Evolutionary conservation across 2,888 invertebrate species (phyloP), one percentile per base, ranked within the genome.

Genomic region (Ochropleura leucogaster): DNA sequence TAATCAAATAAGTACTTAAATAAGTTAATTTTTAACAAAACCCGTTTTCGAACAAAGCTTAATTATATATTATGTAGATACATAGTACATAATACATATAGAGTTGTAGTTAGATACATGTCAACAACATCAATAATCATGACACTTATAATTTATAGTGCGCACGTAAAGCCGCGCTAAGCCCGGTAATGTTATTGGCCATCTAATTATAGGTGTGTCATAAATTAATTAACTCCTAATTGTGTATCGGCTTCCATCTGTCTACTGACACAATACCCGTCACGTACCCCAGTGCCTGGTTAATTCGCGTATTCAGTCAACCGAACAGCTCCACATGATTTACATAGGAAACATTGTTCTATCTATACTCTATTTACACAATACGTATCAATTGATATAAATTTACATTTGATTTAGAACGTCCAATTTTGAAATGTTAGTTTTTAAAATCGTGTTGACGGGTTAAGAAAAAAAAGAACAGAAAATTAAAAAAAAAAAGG

Each of bases 191-290:
- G 90, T 89, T 91, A 93, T 92, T 91, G 90, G 90, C 88, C 88
- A 93, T 93, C 91, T 92, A 93, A 93, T 95, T 94, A 94, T 90
- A 89, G 88, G 82, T 86, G 87, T 88, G 89, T 92, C 93, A 91
- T 95, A 94, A 92, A 95, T 95, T 95, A 94, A 95, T 95, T 95
- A 95, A 93, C 91, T 90, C 88, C 91, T 93, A 94, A 95, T 94
- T 93, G 92, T 87, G 89, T 89, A 90, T 90, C 86, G 90, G 89
- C 85, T 90, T 91, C 90, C 92, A 89, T 93, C 90, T 92, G 91
- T 91, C 84, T 80, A 70, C 68, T 74, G 78, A 67, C 80, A 83
- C 80, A 82, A 86, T 83, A 83, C 81, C 68, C 77, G 83, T 86
- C 88, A 88, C 83, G 83, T 82, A 79, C 76, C 70, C 77, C 77